Evolutionary conservation across 2,797 vertebrate genomes (phyloP).

Genomic region (Acanthis flammea): DNA sequence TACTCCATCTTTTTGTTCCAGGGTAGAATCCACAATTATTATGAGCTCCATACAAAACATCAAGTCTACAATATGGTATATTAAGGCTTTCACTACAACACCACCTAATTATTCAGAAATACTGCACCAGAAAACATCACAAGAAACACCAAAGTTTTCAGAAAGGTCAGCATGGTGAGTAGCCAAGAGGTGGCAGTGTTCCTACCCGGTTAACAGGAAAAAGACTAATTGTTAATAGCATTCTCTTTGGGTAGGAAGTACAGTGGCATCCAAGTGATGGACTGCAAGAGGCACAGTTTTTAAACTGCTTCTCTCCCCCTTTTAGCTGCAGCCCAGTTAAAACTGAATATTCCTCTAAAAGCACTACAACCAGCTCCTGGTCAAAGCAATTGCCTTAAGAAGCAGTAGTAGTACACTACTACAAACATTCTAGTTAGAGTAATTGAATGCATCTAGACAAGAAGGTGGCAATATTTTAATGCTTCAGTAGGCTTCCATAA

Average conservation of each 20-base stretch:
- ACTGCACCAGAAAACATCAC: background rate
- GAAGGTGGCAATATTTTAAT: background rate
- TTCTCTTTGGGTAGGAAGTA: background rate
- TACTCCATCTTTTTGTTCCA: background rate
- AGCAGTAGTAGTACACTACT: background rate
- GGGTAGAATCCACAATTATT: background rate
- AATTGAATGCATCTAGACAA: background rate
- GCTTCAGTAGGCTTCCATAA: background rate
- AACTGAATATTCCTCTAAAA: background rate
- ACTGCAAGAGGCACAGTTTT: background rate
- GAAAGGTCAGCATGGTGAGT: background rate
- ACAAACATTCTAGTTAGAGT: background rate
- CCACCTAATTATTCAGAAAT: background rate
- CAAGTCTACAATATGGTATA: background rate
- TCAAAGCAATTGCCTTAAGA: background rate
- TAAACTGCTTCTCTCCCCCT: background rate
- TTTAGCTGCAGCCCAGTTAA: background rate
- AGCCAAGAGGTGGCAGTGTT: conserved; percentile 41
- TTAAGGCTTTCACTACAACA: background rate
- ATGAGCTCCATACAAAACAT: background rate
- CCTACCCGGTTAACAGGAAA: background rate
- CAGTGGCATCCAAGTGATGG: background rate
- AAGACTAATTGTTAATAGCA: background rate
- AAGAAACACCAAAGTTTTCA: background rate
- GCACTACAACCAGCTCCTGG: background rate